These are phyloP conservation scores for Tapera naevia DNA, from an alignment of 2,797 vertebrate genomes.

Conservation along the genomic window DNA sequence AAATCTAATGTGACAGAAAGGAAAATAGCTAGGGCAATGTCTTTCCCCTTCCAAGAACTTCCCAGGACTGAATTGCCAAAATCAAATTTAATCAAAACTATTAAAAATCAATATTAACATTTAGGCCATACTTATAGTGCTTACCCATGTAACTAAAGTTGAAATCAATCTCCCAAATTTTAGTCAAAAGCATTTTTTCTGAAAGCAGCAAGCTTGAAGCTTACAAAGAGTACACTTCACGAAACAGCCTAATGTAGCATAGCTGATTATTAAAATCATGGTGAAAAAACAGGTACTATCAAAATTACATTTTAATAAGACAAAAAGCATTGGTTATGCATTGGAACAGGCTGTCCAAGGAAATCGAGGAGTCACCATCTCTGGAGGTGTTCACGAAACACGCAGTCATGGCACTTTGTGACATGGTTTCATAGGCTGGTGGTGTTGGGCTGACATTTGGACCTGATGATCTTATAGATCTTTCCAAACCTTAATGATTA, in stretches of 20 bases:
- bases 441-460: too few species aligned
- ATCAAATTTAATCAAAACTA: slow-evolving; percentile 28
- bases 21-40: not conserved
- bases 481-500: too few species aligned
- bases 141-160: not conserved
- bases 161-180: not conserved
- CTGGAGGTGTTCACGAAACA: too few species aligned
- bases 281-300: not conserved
- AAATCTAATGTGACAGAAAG: not conserved
- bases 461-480: too few species aligned
- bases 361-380: too few species aligned
- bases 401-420: too few species aligned
- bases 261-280: not conserved
- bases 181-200: not conserved
- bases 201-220: not conserved
- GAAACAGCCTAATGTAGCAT: not conserved
- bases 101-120: not conserved
- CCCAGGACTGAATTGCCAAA: slow-evolving; percentile 15
- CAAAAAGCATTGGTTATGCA: too few species aligned
- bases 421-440: too few species aligned
- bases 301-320: not conserved
- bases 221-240: not conserved
- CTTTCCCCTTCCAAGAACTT: not conserved
- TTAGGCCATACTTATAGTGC: slow-evolving; percentile 9
- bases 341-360: too few species aligned